These are phyloP conservation scores for Synergus umbraculus DNA, from an alignment of 2,888 invertebrate genomes.

Conservation along the genomic window DNA sequence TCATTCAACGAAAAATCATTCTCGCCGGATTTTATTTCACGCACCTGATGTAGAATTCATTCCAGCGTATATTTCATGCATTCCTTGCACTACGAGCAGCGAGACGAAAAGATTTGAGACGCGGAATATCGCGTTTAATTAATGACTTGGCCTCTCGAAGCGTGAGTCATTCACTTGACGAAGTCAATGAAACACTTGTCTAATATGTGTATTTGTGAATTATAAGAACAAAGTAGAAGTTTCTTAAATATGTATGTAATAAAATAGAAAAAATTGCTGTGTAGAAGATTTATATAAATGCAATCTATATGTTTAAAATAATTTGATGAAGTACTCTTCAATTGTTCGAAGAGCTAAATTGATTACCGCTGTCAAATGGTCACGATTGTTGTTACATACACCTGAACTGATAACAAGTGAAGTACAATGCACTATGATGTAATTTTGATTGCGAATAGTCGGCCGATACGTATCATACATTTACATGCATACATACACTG, in stretches of 20 bases:
- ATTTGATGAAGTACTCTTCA: background rate
- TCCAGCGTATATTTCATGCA: constrained; percentile 1
- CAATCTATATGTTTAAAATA: too few relatives aligned
- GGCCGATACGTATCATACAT: background rate
- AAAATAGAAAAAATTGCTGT: background rate
- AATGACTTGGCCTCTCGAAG: constrained; percentile 58
- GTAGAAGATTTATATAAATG: background rate
- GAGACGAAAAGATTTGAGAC: constrained; percentile 26
- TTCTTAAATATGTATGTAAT: background rate
- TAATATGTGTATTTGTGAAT: constrained; percentile 59
- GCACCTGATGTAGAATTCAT: constrained; percentile 12
- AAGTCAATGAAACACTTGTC: constrained; percentile 68
- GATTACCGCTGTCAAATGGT: constrained; percentile 6
- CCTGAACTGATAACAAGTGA: constrained; percentile 14
- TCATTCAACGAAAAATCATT: background rate
- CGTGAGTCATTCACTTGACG: constrained; percentile 71
- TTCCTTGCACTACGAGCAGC: background rate
- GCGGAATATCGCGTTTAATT: constrained; percentile 60
- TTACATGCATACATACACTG: background rate
- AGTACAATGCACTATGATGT: background rate
- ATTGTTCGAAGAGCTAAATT: background rate
- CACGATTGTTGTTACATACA: constrained; percentile 18
- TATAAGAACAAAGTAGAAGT: constrained; percentile 51
- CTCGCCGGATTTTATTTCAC: constrained; percentile 1
- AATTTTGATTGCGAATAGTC: constrained; percentile 18